Evolutionary conservation across 2,797 vertebrate genomes (phyloP).

Genomic region (Pangasius larnaudii): DNA sequence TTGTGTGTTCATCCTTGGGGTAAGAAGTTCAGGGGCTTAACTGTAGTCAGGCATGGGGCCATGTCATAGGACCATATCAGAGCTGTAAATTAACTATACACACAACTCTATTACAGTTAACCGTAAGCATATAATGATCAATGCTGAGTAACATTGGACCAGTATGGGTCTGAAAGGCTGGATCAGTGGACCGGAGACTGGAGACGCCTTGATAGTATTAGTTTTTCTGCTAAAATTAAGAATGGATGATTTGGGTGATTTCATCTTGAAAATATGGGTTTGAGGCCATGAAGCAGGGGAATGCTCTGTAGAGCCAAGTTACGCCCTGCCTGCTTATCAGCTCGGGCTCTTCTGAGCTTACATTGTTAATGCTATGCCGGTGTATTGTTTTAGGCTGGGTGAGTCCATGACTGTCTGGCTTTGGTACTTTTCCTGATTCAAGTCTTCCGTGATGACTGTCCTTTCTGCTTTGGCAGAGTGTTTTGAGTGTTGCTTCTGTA

Average conservation of each 20-base stretch:
- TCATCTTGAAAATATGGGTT: background rate
- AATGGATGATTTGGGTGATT: background rate
- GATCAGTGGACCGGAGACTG: background rate
- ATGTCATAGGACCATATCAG: background rate
- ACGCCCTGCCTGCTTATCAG: background rate
- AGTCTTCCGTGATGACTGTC: constrained; percentile 32
- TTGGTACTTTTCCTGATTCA: constrained; percentile 32
- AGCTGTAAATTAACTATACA: background rate
- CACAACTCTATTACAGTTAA: background rate
- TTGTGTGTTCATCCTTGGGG: background rate
- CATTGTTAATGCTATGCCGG: background rate
- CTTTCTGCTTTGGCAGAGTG: constrained; percentile 4
- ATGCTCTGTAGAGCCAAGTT: background rate
- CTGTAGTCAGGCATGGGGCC: background rate
- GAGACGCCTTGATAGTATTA: background rate
- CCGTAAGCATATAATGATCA: background rate
- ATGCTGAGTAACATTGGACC: background rate
- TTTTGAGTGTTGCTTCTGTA: constrained; percentile 6
- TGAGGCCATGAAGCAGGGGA: background rate
- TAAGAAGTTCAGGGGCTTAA: background rate
- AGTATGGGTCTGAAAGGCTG: background rate
- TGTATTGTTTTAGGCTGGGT: constrained; percentile 10
- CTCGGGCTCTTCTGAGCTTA: background rate
- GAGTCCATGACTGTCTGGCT: constrained; percentile 7
- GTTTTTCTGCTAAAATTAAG: background rate